Base-by-base conservation (phyloP, 1,140 invertebrate genomes). In the Galleria mellonella region DNA sequence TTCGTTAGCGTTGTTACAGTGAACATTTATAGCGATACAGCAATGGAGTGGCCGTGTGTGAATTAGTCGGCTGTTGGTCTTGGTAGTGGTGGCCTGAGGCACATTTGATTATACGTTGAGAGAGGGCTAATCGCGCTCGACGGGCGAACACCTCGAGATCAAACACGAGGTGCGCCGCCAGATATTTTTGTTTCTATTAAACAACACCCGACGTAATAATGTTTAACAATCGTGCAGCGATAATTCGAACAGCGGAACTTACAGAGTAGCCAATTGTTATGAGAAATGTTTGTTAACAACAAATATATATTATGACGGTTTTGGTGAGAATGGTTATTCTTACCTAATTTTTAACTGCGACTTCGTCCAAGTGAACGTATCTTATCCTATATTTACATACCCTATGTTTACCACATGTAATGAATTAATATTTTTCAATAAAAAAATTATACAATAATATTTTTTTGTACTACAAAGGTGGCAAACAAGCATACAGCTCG, bases 121-220 rank as follows among this genome's bases (percentile, higher is more conserved):
- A 73, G 75, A 72, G 72, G 74, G 73, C 79, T 85, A 82, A 85
- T 83, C 79, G 77, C 75, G 69, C 72, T 73, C 64, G 79, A 83
- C 82, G 73, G 76, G 62, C 77, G 79, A 79, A 83, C 79, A 83
- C 79, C 79, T 81, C 82, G 82, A 85, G 82, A 85, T 85, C 82
- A 85, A 85, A 85, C 82, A 85, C 82, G 72, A 82, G 79, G 75
- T 77, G 77, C 70, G 77, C 82, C 82, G 82, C 75, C 79, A 83
- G 82, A 85, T 85, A 85, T 83, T 85, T 85, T 85, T 83, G 82
- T 85, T 85, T 85, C 82, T 85, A 85, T 85, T 85, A 83, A 85
- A 85, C 79, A 85, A 85, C 82, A 83, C 77, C 82, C 82, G 72
- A 76, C 82, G 77, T 85, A 85, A 85, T 85, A 83, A 85, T 85